Base-by-base conservation (phyloP, 1,140 invertebrate species). In the Zaprionus gabonicus region DNA sequence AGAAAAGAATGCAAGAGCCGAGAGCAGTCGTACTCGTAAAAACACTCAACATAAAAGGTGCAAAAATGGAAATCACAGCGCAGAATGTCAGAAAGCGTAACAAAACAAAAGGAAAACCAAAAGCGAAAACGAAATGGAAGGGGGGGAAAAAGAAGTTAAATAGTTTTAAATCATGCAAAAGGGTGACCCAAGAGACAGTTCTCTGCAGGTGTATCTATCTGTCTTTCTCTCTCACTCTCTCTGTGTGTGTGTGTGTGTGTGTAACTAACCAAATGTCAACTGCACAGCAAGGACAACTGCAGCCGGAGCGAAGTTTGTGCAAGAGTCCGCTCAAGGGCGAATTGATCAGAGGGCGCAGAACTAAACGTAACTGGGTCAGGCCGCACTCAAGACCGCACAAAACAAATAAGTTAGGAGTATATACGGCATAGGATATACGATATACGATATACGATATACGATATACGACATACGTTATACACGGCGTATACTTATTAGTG, bases 191-290 rank as follows among this genome's bases (percentile, higher is more conserved):
- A 57, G 75, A 55, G 62, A 60, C 57, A 27, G 58, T 46, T 58
- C 36, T 49, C 31, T 51, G 46, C 20, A 51, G 46, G 46, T 51
- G 20, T 51, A 51, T 51, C 20, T 23, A 12, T 64, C n/a, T 17
- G 7, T 44, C 41, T 6, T 2, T 17, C n/a, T 44, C 41, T 17
- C 34, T 13, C 10, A 1, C 3, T 17, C n/a, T 44, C 1, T 46
- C 23, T 38, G 15, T 44, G 49, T 64, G 23, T 27, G 31, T 53
- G 59, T 60, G 38, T 66, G 66, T 64, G 31, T 53, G 23, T 76
- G 62, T 67, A 58, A 36, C 58, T 62, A 63, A 71, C 58, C 75
- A 84, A 77, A 79, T 84, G 78, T 63, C 57, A 85, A 90, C 69
- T 81, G 71, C 63, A 74, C 58, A 31, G 64, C 56, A 67, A 77